Evolutionary conservation across 2,797 vertebrate species (phyloP).

Genomic region (Pangasius sanitwongsei): DNA sequence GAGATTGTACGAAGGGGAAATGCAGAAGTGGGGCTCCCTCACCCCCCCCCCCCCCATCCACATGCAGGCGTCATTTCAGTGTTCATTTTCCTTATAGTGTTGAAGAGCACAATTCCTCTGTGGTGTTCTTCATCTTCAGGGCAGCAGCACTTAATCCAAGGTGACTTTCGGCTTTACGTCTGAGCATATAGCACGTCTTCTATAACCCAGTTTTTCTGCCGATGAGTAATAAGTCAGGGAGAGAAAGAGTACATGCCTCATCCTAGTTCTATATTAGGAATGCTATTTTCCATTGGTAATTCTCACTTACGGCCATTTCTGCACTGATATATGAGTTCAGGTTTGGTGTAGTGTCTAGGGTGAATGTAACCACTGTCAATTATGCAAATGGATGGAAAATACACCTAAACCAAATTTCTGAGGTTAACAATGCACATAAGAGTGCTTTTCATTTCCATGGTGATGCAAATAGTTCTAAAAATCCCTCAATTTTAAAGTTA

Average conservation of each 20-base stretch:
- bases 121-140: constrained; percentile 50
- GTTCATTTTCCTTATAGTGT: constrained; percentile 36
- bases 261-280: constrained; percentile 45
- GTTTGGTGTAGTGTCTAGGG: constrained; percentile 1
- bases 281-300: constrained; percentile 43
- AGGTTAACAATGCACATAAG: constrained; percentile 10
- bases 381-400: background rate
- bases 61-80: background rate
- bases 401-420: background rate
- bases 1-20: constrained; percentile 25
- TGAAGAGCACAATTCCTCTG: constrained; percentile 38
- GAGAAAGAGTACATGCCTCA: constrained; percentile 33
- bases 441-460: constrained; percentile 13
- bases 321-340: background rate
- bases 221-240: constrained; percentile 39
- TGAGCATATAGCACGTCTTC: constrained; percentile 21
- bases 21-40: background rate
- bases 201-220: constrained; percentile 43
- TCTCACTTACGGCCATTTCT: constrained; percentile 35
- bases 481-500: background rate
- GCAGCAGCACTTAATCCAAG: constrained; percentile 51
- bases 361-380: constrained; percentile 21
- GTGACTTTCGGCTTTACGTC: constrained; percentile 56
- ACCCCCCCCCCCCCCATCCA: background rate
- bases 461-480: background rate